Base-by-base conservation (phyloP, 1,140 invertebrate genomes). In the Drosophila mayri region DNA sequence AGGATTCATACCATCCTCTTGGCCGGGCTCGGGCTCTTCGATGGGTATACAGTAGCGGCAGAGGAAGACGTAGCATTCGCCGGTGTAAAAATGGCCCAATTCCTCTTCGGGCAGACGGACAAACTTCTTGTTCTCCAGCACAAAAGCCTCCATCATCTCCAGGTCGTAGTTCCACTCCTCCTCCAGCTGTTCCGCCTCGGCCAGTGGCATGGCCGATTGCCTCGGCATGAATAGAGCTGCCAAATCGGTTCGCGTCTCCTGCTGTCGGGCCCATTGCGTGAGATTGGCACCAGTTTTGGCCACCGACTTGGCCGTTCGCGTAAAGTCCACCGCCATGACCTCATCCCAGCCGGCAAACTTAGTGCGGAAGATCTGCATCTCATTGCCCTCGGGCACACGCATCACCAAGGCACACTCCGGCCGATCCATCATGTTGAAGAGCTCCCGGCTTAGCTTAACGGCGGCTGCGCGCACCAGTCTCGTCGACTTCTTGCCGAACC, bases 291-390 rank as follows among this genome's bases (percentile, higher is more conserved):
- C 99, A 60, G 99, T 98, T 90, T 98, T 96, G 32, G 96, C 96
- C 1, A 99, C 99, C 2, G 98, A 99, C 92, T 99, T 98, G 0
- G 99, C 98, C 3, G 99, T 99, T 76, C 99, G 95, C 12, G 99
- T 99, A 92, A 99, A 99, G 94, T 99, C 99, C 7, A 99, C 99
- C 2, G 98, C 98, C 76, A 99, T 98, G 1, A 99, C 98, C 94
- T 99, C 99, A 93, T 99, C 99, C 99, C 99, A 99, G 11, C 97
- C 98, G 50, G 95, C 93, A 93, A 99, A 99, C 93, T 99, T 99
- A 4, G 97, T 97, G 94, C 99, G 99, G 93, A 99, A 99, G 65
- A 99, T 96, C 93, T 96, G 95, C 52, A 96, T 95, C 91, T 96
- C 96, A 16, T 96, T 97, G 63, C 96, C 97, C 94, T 98, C 97